These are phyloP conservation scores for Drosophila ercepeae DNA, from an alignment of 1,140 invertebrate species.

Conservation along the genomic window DNA sequence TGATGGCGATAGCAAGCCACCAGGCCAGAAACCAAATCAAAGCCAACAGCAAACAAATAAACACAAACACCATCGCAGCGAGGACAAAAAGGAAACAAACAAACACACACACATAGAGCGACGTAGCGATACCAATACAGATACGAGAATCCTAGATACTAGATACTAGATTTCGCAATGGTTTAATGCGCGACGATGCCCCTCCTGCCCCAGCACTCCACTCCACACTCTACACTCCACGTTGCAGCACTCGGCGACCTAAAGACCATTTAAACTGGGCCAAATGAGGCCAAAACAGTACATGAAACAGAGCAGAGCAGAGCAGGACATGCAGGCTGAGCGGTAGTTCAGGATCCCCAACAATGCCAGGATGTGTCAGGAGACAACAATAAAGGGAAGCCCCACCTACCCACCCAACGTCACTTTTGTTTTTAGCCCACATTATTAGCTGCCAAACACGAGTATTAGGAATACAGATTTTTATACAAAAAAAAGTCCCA, in stretches of 20 bases:
- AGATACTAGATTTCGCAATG: conserved; percentile 46
- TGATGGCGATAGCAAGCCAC: conserved; percentile 65
- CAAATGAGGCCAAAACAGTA: conserved; percentile 47
- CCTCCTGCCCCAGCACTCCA: too few species aligned
- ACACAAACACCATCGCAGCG: conserved; percentile 27
- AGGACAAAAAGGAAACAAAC: conserved; percentile 8
- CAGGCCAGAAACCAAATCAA: conserved; percentile 64
- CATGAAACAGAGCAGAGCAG: neutral
- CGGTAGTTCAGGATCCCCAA: too few species aligned
- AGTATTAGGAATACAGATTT: neutral
- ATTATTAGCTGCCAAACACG: conserved; percentile 57
- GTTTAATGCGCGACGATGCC: conserved; percentile 64
- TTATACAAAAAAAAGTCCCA: conserved; percentile 8
- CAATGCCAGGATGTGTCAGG: conserved; percentile 18
- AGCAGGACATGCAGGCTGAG: conserved; percentile 24
- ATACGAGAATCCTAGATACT: conserved; percentile 3
- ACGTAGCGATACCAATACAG: neutral
- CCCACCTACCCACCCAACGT: neutral
- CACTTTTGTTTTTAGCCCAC: conserved; percentile 78
- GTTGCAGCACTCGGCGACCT: conserved; percentile 52
- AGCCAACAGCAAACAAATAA: conserved; percentile 68
- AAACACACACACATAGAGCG: neutral
- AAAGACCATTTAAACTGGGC: conserved; percentile 79
- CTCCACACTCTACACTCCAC: too few species aligned
- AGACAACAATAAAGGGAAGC: conserved; percentile 29